Percentiles rank a stretch among this genome's conserved stretches.
Conservation (phyloP, 2,113 vertebrate species). For the Probosciger aterrimus region DNA sequence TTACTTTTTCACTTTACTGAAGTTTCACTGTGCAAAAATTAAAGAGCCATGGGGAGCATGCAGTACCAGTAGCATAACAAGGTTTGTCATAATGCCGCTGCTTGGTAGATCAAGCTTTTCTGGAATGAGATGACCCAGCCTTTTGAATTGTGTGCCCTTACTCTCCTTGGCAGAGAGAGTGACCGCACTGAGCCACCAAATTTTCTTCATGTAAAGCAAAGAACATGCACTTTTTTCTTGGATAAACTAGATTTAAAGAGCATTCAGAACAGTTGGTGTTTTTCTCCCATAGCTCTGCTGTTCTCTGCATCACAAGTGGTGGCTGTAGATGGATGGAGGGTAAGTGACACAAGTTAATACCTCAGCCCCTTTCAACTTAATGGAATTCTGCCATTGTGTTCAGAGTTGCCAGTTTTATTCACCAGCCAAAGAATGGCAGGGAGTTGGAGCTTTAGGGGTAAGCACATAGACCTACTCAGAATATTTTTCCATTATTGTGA, state of each 20-base stretch:
- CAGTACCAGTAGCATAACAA: background rate
- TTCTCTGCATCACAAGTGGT: background rate
- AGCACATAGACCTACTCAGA: accelerated
- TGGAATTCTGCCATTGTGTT: background rate
- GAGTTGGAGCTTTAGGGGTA: background rate
- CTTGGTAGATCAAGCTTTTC: background rate
- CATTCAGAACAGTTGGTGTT: background rate
- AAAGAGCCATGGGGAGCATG: background rate
- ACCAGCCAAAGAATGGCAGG: background rate
- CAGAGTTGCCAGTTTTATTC: background rate
- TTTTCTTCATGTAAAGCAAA: background rate
- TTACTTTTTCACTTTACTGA: background rate
- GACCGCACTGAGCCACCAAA: background rate
- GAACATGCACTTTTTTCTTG: background rate
- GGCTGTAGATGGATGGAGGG: background rate
- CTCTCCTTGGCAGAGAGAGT: accelerated
- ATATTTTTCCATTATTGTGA: background rate
- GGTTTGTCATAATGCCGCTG: background rate
- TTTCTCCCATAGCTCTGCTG: background rate
- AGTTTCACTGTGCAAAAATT: background rate
- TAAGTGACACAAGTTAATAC: background rate
- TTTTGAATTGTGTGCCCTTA: background rate
- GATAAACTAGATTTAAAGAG: background rate
- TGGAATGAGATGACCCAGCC: background rate
- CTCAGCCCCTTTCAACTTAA: background rate